Conservation (phyloP, 2,888 invertebrate species). For the Conomelus anceps region DNA sequence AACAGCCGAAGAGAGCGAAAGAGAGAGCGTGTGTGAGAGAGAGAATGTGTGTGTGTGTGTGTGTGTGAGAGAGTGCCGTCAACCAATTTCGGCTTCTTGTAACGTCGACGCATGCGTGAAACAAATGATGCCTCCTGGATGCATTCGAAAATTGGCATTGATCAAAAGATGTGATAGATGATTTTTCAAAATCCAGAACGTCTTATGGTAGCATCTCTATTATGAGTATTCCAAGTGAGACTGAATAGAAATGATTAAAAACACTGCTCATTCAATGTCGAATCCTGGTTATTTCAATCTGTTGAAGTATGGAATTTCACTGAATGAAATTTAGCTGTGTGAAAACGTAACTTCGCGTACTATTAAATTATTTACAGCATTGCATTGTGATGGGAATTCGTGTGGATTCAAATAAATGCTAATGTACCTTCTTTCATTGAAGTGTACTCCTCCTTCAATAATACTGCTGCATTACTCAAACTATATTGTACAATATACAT, state of each 20-base stretch:
- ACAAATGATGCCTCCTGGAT: neutral
- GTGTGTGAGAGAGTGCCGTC: neutral
- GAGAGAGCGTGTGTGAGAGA: neutral
- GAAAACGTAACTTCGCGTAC: too few relatives aligned
- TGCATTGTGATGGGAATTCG: too few relatives aligned
- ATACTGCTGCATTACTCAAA: too few relatives aligned
- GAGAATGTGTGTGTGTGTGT: neutral
- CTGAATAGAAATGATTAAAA: neutral
- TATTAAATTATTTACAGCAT: too few relatives aligned
- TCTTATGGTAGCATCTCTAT: neutral
- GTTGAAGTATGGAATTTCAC: too few relatives aligned
- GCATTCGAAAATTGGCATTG: neutral
- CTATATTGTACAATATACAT: too few relatives aligned
- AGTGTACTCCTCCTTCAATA: too few relatives aligned
- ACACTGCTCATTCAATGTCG: neutral
- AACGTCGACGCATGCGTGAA: neutral
- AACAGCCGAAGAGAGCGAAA: neutral
- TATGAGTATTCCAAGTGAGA: neutral
- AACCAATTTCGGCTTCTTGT: neutral
- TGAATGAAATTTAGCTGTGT: too few relatives aligned
- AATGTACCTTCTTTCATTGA: too few relatives aligned
- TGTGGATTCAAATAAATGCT: too few relatives aligned
- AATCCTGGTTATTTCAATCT: too few relatives aligned
- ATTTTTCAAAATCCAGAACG: neutral
- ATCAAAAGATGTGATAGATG: neutral